Percentiles rank a stretch among this genome's conserved stretches.
phyloP scores from a whole-genome alignment of 1,140 invertebrate genomes.

The Camponotus floridanus region DNA sequence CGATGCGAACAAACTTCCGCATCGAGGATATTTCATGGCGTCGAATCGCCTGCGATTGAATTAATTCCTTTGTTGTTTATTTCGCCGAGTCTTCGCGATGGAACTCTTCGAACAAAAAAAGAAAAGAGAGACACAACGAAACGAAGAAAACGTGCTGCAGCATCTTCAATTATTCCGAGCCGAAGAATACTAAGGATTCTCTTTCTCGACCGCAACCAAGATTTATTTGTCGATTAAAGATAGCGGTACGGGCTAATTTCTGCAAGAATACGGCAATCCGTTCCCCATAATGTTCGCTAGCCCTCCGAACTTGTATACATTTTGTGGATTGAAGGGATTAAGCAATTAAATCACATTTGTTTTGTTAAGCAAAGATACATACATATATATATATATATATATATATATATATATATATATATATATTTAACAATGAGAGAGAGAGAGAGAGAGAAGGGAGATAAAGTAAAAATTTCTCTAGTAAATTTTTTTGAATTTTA shows the following conservation, averaged over 20 bases:
- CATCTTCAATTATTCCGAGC: conserved; percentile 65
- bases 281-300: conserved; percentile 28
- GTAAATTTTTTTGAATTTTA: background rate
- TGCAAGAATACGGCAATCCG: conserved; percentile 54
- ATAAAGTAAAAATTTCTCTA: background rate
- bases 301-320: background rate
- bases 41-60: conserved; percentile 47
- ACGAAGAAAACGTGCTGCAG: conserved; percentile 52
- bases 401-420: too few species aligned
- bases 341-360: background rate
- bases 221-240: conserved; percentile 74
- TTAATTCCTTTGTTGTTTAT: conserved; percentile 43
- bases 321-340: background rate
- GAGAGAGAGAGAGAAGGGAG: background rate
- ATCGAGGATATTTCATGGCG: conserved; percentile 18
- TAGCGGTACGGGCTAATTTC: conserved; percentile 68
- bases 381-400: too few species aligned
- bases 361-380: background rate
- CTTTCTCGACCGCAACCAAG: conserved; percentile 40
- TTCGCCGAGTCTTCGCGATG: background rate
- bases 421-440: too few species aligned
- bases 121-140: conserved; percentile 29
- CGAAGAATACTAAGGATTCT: background rate
- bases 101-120: background rate
- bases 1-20: conserved; percentile 5